Percentiles rank a stretch among this genome's conserved stretches.
These are phyloP conservation scores for Montifringilla adamsi DNA, from an alignment of 2,113 vertebrate species.

Conservation along the genomic window DNA sequence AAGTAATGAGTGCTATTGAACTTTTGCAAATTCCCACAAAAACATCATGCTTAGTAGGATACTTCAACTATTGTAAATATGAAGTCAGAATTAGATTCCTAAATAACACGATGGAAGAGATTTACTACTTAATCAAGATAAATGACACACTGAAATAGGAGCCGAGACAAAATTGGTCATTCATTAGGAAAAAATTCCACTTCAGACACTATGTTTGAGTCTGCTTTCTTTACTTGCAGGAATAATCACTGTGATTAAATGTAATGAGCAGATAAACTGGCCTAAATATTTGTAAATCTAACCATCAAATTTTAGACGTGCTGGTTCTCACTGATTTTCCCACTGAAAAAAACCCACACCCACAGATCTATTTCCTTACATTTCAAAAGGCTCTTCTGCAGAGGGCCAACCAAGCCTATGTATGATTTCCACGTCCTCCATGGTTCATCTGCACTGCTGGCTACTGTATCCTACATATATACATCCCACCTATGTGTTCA, in stretches of 20 bases:
- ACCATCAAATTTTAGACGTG: neutral
- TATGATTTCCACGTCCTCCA: neutral
- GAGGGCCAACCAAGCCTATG: neutral
- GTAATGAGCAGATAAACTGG: neutral
- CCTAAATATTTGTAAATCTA: neutral
- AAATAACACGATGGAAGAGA: conserved; percentile 36
- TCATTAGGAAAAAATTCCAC: conserved; percentile 17
- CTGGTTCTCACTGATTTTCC: neutral
- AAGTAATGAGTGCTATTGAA: conserved; percentile 58
- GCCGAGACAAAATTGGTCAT: conserved; percentile 27
- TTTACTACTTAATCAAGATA: conserved; percentile 53
- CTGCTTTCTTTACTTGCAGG: conserved; percentile 15
- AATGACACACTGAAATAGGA: conserved; percentile 50
- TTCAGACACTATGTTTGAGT: conserved; percentile 22
- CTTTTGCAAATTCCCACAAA: conserved; percentile 45
- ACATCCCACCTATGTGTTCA: neutral
- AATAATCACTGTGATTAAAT: conserved; percentile 6
- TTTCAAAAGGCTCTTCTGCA: neutral
- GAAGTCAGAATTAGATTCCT: conserved; percentile 43
- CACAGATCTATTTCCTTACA: neutral
- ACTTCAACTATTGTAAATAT: conserved; percentile 47
- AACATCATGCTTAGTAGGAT: conserved; percentile 55
- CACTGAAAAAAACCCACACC: neutral
- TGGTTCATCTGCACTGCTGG: neutral
- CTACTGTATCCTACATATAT: neutral